phyloP scores from a whole-genome alignment of 2,113 vertebrate genomes.

The Pantherophis guttatus region DNA sequence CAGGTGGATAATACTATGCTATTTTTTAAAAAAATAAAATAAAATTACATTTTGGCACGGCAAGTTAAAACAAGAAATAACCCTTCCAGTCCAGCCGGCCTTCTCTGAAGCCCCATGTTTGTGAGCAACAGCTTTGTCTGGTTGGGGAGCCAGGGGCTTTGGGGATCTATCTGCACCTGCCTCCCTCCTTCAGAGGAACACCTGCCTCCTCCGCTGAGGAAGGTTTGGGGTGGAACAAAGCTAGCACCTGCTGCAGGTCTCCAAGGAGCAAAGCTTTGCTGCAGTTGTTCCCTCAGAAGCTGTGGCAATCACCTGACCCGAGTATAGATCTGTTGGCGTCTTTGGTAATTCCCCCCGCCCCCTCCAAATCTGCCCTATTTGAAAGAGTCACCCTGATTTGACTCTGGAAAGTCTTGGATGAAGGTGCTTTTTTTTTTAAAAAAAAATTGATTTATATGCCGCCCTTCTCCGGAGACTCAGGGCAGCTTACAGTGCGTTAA shows the following conservation, averaged over 20 bases:
- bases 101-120: background rate
- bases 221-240: background rate
- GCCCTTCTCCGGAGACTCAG: too few relatives aligned
- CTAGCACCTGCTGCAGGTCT: background rate
- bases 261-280: background rate
- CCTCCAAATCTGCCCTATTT: background rate
- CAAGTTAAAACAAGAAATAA: background rate
- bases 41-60: background rate
- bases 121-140: background rate
- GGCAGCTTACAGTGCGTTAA: too few relatives aligned
- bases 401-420: background rate
- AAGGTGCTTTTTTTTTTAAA: background rate
- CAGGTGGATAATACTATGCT: background rate
- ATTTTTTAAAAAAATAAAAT: background rate
- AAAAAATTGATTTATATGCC: too few relatives aligned
- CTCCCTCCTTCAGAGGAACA: background rate
- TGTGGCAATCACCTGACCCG: background rate
- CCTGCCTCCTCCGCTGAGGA: background rate
- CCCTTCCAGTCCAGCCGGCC: too few relatives aligned
- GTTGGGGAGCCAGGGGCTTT: background rate
- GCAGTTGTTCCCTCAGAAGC: background rate
- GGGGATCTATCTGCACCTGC: background rate
- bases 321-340: background rate
- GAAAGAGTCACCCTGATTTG: background rate
- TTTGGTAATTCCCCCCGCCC: background rate